phyloP scores from a whole-genome alignment of 2,888 invertebrate genomes.

The Epinotia ramella region DNA sequence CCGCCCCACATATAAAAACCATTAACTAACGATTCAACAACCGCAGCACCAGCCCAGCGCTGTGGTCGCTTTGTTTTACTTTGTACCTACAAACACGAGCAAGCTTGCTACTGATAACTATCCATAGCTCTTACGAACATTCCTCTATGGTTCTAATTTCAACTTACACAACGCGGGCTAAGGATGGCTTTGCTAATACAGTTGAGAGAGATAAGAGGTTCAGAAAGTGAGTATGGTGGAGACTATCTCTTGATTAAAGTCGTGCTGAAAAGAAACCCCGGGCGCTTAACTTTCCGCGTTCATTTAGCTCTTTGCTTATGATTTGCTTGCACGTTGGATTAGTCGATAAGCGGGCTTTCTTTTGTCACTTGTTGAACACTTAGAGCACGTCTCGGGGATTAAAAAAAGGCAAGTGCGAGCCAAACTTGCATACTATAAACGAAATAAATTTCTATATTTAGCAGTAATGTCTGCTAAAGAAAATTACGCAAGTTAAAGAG shows the following conservation, averaged over 20 bases:
- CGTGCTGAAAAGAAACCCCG: slow-evolving; percentile 26
- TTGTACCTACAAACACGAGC: slow-evolving; percentile 7
- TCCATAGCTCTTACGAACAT: background rate
- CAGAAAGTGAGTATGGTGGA: background rate
- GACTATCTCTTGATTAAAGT: slow-evolving; percentile 34
- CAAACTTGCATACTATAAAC: no score
- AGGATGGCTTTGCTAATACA: background rate
- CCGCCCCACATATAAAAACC: background rate
- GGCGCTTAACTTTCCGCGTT: slow-evolving; percentile 33
- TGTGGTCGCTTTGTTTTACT: slow-evolving; percentile 20
- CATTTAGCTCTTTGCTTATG: slow-evolving; percentile 36
- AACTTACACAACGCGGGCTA: background rate
- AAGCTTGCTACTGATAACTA: background rate
- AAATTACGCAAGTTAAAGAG: no score
- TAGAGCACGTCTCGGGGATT: background rate
- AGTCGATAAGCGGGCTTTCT: slow-evolving; percentile 5
- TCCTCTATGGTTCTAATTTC: background rate
- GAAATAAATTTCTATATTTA: no score
- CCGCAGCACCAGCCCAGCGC: slow-evolving; percentile 1
- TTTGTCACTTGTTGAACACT: slow-evolving; percentile 17
- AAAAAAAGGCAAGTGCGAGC: background rate
- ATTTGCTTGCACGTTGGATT: slow-evolving; percentile 39
- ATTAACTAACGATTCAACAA: background rate
- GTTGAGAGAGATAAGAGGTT: background rate
- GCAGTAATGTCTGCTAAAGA: no score